These are phyloP conservation scores for Helicolenus hilgendorfi DNA, from an alignment of 2,797 vertebrate genomes.

Conservation along the genomic window DNA sequence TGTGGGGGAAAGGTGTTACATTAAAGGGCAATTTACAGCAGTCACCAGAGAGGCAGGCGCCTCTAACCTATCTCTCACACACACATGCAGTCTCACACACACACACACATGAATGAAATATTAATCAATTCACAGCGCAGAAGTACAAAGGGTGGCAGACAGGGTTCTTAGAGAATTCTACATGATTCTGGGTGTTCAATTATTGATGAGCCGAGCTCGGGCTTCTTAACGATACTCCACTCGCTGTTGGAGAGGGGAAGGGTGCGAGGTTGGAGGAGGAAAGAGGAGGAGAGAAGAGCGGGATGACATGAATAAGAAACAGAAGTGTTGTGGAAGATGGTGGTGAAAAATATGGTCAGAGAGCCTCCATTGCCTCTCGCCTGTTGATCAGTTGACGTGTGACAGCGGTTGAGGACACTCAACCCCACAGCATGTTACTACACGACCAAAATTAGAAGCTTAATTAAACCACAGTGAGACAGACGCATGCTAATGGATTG, in stretches of 20 bases:
- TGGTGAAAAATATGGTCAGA: background rate
- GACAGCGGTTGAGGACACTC: slow-evolving; percentile 16
- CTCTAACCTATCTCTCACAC: background rate
- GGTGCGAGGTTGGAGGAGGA: background rate
- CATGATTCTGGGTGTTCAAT: slow-evolving; percentile 82
- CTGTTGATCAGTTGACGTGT: slow-evolving; percentile 13
- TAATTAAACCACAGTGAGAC: slow-evolving; percentile 62
- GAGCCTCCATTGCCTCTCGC: background rate
- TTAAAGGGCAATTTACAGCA: slow-evolving; percentile 37
- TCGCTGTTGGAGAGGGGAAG: slow-evolving; percentile 41
- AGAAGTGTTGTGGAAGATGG: background rate
- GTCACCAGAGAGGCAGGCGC: background rate
- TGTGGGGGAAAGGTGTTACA: slow-evolving; percentile 1
- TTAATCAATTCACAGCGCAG: slow-evolving; percentile 76
- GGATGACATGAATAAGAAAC: background rate
- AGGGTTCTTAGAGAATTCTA: slow-evolving; percentile 86
- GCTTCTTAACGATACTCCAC: slow-evolving; percentile 54
- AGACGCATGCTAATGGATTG: slow-evolving; percentile 34
- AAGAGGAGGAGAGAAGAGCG: background rate
- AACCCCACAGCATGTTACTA: background rate
- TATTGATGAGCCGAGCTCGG: slow-evolving; percentile 77
- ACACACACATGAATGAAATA: slow-evolving; percentile 70
- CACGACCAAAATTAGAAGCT: slow-evolving; percentile 39
- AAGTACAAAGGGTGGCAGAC: slow-evolving; percentile 73
- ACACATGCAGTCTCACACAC: background rate